Conservation (phyloP, 2,113 vertebrate genomes). For the Vulpes ferrilata region DNA sequence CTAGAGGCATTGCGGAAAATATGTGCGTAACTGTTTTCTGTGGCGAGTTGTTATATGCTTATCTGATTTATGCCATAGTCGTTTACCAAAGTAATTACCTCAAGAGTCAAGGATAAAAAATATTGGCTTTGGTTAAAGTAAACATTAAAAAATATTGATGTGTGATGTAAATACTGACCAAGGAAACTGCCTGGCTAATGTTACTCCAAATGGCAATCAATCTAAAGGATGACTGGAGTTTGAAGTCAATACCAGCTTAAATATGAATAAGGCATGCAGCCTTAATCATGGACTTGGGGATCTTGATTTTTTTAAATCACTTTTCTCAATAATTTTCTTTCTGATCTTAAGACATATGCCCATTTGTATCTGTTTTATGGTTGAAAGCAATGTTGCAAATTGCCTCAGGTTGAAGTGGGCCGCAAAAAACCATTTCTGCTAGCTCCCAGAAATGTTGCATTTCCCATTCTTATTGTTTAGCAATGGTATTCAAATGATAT, state of each 20-base stretch:
- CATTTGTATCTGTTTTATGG: not conserved
- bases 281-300: not conserved
- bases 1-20: slow-evolving; percentile 1
- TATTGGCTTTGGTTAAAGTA: slow-evolving; percentile 67
- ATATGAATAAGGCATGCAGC: not conserved
- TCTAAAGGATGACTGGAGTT: not conserved
- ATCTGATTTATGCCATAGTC: slow-evolving; percentile 68
- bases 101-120: slow-evolving; percentile 52
- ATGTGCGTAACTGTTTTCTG: not conserved
- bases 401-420: not conserved
- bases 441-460: not conserved
- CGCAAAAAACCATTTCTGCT: not conserved
- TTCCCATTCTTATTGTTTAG: not conserved
- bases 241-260: not conserved
- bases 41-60: not conserved
- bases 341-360: not conserved
- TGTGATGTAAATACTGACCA: slow-evolving; percentile 60
- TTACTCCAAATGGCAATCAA: slow-evolving; percentile 37
- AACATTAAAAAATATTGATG: slow-evolving; percentile 64
- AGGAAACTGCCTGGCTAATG: slow-evolving; percentile 31
- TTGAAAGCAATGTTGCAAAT: not conserved
- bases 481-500: not conserved
- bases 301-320: slow-evolving; percentile 46
- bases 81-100: slow-evolving; percentile 62
- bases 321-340: slow-evolving; percentile 3